Evolutionary conservation across 2,113 vertebrate species (phyloP), one percentile per base, ranked within the genome.

Genomic region (Chamaea fasciata): DNA sequence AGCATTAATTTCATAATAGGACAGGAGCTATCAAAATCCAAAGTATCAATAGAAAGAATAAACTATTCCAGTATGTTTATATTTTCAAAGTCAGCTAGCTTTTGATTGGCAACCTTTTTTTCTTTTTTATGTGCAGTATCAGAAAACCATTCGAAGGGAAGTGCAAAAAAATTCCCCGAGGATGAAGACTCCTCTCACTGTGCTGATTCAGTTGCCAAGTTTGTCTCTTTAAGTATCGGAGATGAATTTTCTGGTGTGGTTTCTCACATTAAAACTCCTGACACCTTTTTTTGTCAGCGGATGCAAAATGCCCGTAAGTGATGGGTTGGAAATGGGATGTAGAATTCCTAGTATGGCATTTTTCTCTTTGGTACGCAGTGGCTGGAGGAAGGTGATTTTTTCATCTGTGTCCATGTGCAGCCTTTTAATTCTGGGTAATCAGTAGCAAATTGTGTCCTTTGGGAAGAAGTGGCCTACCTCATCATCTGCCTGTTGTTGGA

Each of bases 211-310:
- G 90, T 95, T 24, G 97, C 96, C 3, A 96, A 98, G 69, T 95
- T 97, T 23, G 62, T 98, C 37, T 98, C 97, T 3, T 64, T 98
- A 56, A 93, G 84, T 47, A 90, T 98, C 0, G 99, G 99, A 10
- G 98, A 99, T 41, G 68, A 64, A 18, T 98, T 99, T 79, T 96
- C 95, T 53, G 98, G 98, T 41, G 89, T 99, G 53, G 97, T 99
- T 70, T 98, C 98, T 28, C 98, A 98, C n/a, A 17, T 99, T 80
- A 96, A 98, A 98, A 97, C 97, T 27, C 99, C 99, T 64, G 97
- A 94, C n/a, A 93, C 98, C 41, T 98, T 99, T 16, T 98, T 99
- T 31, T 99, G 99, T 75, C 99, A 99, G 89, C 98, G 98, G 81
- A 92, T 98, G 21, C 96, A 98, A 55, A 98, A 95, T 65, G 98